Percentiles rank a stretch among this genome's conserved stretches.
Evolutionary conservation across 2,113 vertebrate genomes (phyloP).

Genomic region (Macroglossus sobrinus): DNA sequence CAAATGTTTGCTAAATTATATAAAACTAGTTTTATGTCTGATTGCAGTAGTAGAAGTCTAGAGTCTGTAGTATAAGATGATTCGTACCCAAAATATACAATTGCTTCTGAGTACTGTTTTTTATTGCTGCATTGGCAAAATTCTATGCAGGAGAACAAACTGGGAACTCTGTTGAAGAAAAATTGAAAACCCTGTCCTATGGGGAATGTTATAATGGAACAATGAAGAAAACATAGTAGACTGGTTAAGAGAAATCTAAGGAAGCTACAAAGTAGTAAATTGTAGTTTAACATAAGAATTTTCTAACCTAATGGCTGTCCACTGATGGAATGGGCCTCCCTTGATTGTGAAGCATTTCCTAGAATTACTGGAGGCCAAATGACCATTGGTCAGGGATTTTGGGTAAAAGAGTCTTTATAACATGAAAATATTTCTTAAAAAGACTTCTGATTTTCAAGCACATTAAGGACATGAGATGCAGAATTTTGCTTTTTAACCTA

Average conservation of each 20-base stretch:
- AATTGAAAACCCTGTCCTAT: background rate
- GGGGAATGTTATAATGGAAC: background rate
- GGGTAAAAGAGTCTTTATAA: background rate
- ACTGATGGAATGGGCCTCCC: background rate
- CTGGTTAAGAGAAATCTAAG: background rate
- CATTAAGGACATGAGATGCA: background rate
- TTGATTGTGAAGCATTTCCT: background rate
- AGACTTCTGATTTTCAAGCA: background rate
- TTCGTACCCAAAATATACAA: background rate
- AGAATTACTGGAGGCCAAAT: background rate
- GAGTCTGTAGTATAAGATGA: background rate
- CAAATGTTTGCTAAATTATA: conserved; percentile 9
- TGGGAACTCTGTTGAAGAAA: background rate
- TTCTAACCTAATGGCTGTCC: background rate
- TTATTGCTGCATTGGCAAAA: background rate
- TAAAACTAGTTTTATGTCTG: background rate
- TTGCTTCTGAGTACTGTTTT: background rate
- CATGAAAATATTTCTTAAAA: background rate
- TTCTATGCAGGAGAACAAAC: background rate
- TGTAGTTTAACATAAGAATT: background rate
- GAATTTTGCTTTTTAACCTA: background rate
- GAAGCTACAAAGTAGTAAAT: background rate
- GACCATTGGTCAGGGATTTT: background rate
- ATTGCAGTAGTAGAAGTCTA: background rate
- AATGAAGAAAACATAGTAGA: background rate